Percentiles rank a stretch among this genome's conserved stretches.
Conservation (phyloP, 2,797 vertebrate genomes). For the Schizothorax lantsangensis region DNA sequence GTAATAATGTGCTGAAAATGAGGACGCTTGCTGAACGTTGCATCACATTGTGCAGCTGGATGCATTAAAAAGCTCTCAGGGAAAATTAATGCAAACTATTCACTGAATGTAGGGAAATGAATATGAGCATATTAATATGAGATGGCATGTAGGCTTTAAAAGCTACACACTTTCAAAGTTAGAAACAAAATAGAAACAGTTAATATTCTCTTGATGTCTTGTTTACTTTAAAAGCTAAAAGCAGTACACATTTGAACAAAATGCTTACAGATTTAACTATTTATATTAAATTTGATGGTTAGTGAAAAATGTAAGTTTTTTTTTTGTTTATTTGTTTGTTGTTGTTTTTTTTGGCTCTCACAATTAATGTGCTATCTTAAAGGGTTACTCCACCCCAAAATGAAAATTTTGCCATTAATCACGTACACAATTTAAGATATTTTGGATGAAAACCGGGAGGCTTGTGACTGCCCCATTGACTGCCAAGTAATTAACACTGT, state of each 20-base stretch:
- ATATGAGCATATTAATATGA: background rate
- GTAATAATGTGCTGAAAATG: conserved; percentile 72
- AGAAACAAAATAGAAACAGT: conserved; percentile 5
- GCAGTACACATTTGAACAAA: background rate
- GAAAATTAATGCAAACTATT: background rate
- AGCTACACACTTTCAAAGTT: background rate
- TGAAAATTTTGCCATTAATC: too few species aligned
- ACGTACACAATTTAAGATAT: too few species aligned
- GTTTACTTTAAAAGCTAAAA: background rate
- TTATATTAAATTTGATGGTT: too few species aligned
- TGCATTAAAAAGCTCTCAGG: conserved; percentile 1
- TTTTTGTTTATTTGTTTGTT: too few species aligned
- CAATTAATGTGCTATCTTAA: background rate
- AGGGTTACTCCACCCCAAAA: too few species aligned
- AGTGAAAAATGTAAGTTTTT: too few species aligned
- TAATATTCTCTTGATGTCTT: background rate
- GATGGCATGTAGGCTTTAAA: background rate
- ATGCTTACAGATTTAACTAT: background rate
- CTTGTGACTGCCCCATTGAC: too few species aligned
- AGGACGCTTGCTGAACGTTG: conserved; percentile 74
- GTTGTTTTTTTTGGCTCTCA: too few species aligned
- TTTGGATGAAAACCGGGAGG: too few species aligned
- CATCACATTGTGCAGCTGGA: conserved; percentile 73
- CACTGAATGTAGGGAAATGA: conserved; percentile 25
- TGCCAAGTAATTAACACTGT: too few species aligned